Conservation (phyloP, 1,140 invertebrate genomes). For the Bombus picipes region DNA sequence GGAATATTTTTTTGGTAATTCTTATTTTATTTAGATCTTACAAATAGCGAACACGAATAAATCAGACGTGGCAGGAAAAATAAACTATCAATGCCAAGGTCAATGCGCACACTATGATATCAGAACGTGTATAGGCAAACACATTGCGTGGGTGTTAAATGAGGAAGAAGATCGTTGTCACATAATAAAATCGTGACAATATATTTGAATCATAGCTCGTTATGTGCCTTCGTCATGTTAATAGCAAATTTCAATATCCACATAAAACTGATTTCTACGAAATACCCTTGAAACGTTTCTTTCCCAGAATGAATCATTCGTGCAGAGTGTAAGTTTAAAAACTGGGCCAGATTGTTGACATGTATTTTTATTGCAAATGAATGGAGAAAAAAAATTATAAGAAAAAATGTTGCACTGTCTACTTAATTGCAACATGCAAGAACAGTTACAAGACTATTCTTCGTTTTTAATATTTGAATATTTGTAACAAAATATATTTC, state of each 20-base stretch:
- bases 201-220: background rate
- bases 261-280: background rate
- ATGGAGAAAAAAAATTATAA: background rate
- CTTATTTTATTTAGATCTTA: background rate
- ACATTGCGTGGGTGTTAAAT: conserved; percentile 4
- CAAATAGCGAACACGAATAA: background rate
- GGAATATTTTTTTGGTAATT: conserved; percentile 18
- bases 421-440: too few species aligned
- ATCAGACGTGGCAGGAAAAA: background rate
- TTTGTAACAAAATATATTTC: too few species aligned
- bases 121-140: background rate
- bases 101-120: background rate
- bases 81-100: conserved; percentile 39
- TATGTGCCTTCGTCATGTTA: too few species aligned
- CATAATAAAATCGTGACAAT: background rate
- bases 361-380: background rate
- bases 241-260: background rate
- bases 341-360: background rate
- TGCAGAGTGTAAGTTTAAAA: background rate
- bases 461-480: too few species aligned
- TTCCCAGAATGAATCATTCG: background rate
- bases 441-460: too few species aligned
- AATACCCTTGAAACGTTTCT: background rate
- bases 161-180: conserved; percentile 14
- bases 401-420: background rate